Conservation (phyloP, 2,113 vertebrate genomes). For the Microtus oregoni region DNA sequence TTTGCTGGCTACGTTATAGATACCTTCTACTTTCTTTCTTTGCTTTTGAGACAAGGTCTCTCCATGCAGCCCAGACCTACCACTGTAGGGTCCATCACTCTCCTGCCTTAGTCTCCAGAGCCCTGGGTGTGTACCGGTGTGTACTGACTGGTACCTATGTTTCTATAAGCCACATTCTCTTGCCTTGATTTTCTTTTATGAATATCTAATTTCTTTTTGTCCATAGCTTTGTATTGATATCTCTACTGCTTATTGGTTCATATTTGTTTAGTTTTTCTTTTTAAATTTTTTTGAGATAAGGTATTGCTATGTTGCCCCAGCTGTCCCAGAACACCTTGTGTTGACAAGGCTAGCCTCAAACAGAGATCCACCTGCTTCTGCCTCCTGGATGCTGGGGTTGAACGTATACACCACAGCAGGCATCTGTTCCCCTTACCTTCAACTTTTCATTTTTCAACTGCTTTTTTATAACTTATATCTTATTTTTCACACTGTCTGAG, state of each 20-base stretch:
- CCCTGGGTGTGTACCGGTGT: neutral
- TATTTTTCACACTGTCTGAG: neutral
- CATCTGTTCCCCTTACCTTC: neutral
- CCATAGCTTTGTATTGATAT: neutral
- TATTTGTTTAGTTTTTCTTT: neutral
- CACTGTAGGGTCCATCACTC: neutral
- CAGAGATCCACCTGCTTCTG: neutral
- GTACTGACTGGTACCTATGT: too few species aligned
- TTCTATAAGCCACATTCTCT: neutral
- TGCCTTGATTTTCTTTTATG: neutral
- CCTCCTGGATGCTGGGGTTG: neutral
- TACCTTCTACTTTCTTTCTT: neutral
- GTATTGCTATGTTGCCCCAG: neutral
- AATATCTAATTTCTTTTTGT: neutral
- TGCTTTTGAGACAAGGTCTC: neutral
- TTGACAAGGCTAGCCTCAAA: neutral
- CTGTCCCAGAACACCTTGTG: too few species aligned
- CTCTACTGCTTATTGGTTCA: neutral
- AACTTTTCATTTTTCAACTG: neutral
- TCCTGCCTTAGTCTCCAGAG: neutral
- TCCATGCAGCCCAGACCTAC: neutral
- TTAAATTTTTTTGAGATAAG: neutral
- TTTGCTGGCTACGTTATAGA: neutral
- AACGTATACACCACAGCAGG: accelerated
- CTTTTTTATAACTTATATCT: neutral